Percentiles rank a stretch among this genome's conserved stretches.
Evolutionary conservation across 2,113 vertebrate genomes (phyloP).

Genomic region (Alaudala cheleensis): DNA sequence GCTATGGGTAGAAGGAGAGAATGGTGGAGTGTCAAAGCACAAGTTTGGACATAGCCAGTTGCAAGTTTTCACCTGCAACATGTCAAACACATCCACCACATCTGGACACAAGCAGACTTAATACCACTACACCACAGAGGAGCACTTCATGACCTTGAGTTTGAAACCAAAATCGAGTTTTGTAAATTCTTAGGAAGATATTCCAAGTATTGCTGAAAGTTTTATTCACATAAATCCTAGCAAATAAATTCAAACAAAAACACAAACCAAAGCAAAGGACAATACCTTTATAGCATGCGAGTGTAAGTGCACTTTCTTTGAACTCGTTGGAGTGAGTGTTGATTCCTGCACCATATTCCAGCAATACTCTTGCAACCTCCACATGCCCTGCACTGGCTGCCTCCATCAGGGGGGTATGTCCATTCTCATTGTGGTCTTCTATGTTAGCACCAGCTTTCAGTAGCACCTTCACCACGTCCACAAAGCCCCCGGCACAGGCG

Average conservation of each 20-base stretch:
- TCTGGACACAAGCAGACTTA: not conserved
- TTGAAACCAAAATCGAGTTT: not conserved
- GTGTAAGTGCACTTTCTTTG: constrained; percentile 98
- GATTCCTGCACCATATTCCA: constrained; percentile 98
- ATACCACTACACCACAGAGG: not conserved
- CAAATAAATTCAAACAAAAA: not conserved
- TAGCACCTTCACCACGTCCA: constrained; percentile 97
- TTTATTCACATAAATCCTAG: not conserved
- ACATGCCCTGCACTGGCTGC: constrained; percentile 97
- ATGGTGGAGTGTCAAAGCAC: not conserved
- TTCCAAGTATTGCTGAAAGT: not conserved
- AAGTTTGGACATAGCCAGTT: not conserved
- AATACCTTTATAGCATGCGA: constrained; percentile 98
- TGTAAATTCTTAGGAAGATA: not conserved
- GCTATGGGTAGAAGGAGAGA: not conserved
- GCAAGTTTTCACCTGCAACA: not conserved
- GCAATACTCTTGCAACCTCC: constrained; percentile 93
- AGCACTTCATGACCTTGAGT: not conserved
- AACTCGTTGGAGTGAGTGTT: constrained; percentile 99
- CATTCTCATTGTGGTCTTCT: constrained; percentile 99
- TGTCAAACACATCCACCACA: not conserved
- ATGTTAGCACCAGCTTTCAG: constrained; percentile 98
- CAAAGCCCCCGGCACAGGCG: constrained; percentile 96
- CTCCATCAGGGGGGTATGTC: constrained; percentile 98
- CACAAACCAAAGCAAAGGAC: not conserved